Base-by-base conservation (phyloP, 1,140 invertebrate species). In the Papilio machaon region DNA sequence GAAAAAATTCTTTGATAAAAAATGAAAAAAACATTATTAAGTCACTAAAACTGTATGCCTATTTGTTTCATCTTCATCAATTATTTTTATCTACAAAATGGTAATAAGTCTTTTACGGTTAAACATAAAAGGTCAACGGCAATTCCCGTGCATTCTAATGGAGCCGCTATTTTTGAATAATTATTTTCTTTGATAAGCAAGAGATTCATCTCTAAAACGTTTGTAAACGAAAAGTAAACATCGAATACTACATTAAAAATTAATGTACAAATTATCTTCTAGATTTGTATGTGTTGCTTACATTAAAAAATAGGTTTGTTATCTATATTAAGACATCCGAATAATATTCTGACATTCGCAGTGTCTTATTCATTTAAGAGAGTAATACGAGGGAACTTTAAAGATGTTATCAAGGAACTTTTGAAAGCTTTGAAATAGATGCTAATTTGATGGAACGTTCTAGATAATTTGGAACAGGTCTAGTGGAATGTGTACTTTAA, bases 101-200 rank as follows among this genome's bases (percentile, higher is more conserved):
- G 60, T 64, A 64, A 64, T 64, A 64, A 30, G 23, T 64, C 60
- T 30, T 64, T 64, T 64, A 64, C 23, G 60, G 60, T 64, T 64
- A 64, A 64, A 64, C 23, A 64, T 30, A 64, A 64, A 64, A 64
- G 60, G 23, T 64, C 60, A 64, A 64, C 60, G 19, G 60, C 60
- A 30, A 64, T 64, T 30, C 30, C 60, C 60, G 60, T 64, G 60
- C 19, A 64, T 64, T 64, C 60, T 64, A 30, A 30, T 64, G 60
- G 60, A 64, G 19, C 60, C 19, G 19, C 19, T 23, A 64, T 64
- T 64, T 64, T 30, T 64, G 23, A 64, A 64, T 64, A 64, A 30
- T 64, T 64, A 30, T 64, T 64, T 64, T 30, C 13, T 64, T 6
- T 19, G 54, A 58, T 58, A 58, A 19, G 54, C 8, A n/a, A 58